These are phyloP conservation scores for Diadumene lineata DNA, from an alignment of 92 coral and sea anemone genomes.

Conservation along the genomic window DNA sequence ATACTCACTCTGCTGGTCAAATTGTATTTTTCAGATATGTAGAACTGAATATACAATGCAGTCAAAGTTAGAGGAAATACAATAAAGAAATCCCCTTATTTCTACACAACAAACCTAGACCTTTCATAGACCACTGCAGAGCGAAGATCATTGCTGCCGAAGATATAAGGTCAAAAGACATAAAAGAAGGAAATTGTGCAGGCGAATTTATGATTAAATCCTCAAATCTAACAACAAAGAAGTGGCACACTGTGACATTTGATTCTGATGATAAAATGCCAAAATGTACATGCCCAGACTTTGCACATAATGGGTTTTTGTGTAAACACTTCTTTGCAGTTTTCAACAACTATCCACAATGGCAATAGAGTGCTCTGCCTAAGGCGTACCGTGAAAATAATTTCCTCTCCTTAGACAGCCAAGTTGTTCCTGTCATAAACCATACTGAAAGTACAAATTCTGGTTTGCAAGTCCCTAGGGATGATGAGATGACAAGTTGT, in stretches of 20 bases:
- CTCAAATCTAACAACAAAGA: not conserved
- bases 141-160: constrained; percentile 22
- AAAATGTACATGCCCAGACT: constrained; percentile 40
- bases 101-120: constrained; percentile 46
- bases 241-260: constrained; percentile 22
- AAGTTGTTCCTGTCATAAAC: too few relatives aligned
- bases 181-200: not conserved
- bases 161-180: not conserved
- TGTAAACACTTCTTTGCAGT: constrained; percentile 48
- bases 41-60: constrained; percentile 14
- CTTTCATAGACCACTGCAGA: constrained; percentile 34
- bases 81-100: constrained; percentile 35
- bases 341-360: constrained; percentile 8
- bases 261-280: constrained; percentile 22
- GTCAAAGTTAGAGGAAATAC: constrained; percentile 24
- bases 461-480: too few relatives aligned
- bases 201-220: not conserved
- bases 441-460: too few relatives aligned
- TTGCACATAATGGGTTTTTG: constrained; percentile 34
- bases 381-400: constrained; percentile 27
- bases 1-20: not conserved
- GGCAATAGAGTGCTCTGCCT: constrained; percentile 38
- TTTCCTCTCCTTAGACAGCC: constrained; percentile 40
- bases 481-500: too few relatives aligned
- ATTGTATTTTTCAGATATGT: not conserved